Percentiles rank a stretch among this genome's conserved stretches.
These are phyloP conservation scores for Chanos chanos DNA, from an alignment of 2,797 vertebrate species.

Conservation along the genomic window DNA sequence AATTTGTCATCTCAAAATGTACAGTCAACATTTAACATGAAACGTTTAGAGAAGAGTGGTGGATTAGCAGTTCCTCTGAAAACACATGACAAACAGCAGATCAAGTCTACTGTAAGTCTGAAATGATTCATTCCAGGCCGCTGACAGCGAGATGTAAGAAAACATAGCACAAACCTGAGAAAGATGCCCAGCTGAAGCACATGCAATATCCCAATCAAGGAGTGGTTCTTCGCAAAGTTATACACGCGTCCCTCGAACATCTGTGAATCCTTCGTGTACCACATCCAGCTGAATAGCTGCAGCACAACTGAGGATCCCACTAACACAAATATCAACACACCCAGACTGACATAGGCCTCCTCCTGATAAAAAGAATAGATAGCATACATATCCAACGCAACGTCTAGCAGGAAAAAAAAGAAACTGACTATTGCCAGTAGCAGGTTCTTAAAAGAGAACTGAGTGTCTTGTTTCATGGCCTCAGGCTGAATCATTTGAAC, in stretches of 20 bases:
- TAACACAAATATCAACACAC: conserved; percentile 56
- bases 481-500: no score
- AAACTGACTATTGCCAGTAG: no score
- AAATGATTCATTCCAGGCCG: background rate
- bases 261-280: conserved; percentile 48
- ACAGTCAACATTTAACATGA: no score
- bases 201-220: conserved; percentile 47
- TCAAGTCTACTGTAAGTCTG: no score
- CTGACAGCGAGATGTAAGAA: background rate
- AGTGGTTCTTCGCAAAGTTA: rapidly evolving
- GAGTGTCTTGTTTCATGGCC: no score
- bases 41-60: no score
- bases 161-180: conserved; percentile 53
- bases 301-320: conserved; percentile 58
- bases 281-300: conserved; percentile 68
- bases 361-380: conserved; percentile 52
- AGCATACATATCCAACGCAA: conserved; percentile 47
- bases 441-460: no score
- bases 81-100: no score
- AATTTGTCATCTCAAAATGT: no score
- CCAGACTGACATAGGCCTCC: conserved; percentile 34
- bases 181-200: conserved; percentile 63
- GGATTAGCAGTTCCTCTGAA: no score
- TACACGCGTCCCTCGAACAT: conserved; percentile 17
- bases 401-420: conserved; percentile 39